phyloP scores from a whole-genome alignment of 2,888 invertebrate species.

The Mechanitis mazaeus region DNA sequence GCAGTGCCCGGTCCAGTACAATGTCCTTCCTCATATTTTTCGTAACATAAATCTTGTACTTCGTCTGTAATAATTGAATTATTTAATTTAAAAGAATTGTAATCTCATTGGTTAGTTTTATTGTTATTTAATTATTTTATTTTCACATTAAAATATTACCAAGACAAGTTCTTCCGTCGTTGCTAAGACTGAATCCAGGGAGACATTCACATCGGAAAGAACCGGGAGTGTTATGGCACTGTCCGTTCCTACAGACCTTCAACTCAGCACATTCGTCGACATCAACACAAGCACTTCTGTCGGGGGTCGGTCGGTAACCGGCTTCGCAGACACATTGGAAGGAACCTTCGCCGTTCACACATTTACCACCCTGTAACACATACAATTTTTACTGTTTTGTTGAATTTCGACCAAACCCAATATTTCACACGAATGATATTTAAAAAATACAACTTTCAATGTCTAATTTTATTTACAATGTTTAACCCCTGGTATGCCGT shows the following conservation, averaged over 20 bases:
- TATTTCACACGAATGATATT: too few relatives aligned
- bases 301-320: slow-evolving; percentile 81
- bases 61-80: slow-evolving; percentile 76
- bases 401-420: too few relatives aligned
- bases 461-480: too few relatives aligned
- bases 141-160: slow-evolving; percentile 60
- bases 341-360: slow-evolving; percentile 89
- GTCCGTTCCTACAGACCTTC: slow-evolving; percentile 86
- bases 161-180: slow-evolving; percentile 86
- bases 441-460: too few relatives aligned
- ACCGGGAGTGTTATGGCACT: slow-evolving; percentile 87
- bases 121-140: neutral
- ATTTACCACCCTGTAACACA: slow-evolving; percentile 81
- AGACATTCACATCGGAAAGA: slow-evolving; percentile 88
- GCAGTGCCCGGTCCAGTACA: slow-evolving; percentile 85
- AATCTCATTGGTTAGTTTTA: neutral
- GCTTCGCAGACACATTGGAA: slow-evolving; percentile 89
- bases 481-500: too few relatives aligned
- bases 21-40: slow-evolving; percentile 84
- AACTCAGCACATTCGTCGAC: slow-evolving; percentile 81
- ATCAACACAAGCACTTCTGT: slow-evolving; percentile 62
- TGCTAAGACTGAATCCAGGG: slow-evolving; percentile 86
- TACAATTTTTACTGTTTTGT: neutral
- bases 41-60: slow-evolving; percentile 88
- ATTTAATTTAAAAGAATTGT: neutral